These are phyloP conservation scores for Achatina immaculata DNA, from an alignment of 1,140 invertebrate genomes.

Conservation along the genomic window DNA sequence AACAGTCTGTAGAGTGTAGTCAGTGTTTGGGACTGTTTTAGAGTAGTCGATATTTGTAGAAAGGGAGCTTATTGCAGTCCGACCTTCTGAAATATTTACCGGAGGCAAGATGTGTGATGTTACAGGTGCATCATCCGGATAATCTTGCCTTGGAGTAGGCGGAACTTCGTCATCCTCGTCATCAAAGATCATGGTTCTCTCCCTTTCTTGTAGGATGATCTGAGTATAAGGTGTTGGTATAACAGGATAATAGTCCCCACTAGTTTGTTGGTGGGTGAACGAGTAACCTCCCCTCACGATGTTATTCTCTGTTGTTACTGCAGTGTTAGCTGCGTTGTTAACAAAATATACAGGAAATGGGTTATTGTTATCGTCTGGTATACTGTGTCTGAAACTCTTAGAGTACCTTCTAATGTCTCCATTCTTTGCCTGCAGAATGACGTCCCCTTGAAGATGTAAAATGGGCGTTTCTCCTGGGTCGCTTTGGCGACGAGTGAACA, in stretches of 20 bases:
- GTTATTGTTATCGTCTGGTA: conserved; percentile 23
- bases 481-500: conserved; percentile 11
- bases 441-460: conserved; percentile 31
- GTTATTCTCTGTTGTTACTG: neutral
- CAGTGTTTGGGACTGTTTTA: neutral
- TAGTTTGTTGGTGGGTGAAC: conserved; percentile 8
- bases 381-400: neutral
- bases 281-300: neutral
- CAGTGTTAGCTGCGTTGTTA: neutral
- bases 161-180: conserved; percentile 5
- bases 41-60: too few species aligned
- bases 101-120: neutral
- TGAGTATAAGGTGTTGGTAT: neutral
- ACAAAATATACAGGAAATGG: neutral
- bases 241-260: neutral
- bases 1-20: neutral
- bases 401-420: conserved; percentile 11
- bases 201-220: neutral
- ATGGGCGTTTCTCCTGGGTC: conserved; percentile 13
- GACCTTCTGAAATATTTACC: neutral
- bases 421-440: conserved; percentile 34
- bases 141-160: neutral
- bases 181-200: neutral
- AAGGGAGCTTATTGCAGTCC: neutral
- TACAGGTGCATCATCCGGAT: neutral